phyloP scores from a whole-genome alignment of 2,113 vertebrate genomes.

The Mesocricetus auratus region DNA sequence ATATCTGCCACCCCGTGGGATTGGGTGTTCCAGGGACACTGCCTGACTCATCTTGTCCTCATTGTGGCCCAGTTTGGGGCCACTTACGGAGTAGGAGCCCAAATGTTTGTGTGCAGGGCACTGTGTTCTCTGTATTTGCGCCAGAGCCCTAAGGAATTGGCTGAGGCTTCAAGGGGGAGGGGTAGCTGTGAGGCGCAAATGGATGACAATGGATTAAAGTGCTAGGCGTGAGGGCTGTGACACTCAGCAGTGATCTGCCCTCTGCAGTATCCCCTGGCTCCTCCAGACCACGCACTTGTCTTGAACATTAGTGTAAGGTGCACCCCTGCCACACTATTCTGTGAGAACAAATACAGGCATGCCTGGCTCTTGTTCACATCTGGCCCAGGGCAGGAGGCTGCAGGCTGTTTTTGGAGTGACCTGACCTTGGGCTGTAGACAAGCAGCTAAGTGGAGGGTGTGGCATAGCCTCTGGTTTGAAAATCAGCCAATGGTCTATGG shows the following conservation, averaged over 20 bases:
- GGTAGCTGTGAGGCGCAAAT: not conserved
- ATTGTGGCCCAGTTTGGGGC: not conserved
- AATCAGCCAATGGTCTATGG: not conserved
- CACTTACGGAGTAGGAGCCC: not conserved
- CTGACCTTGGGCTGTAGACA: slow-evolving; percentile 41
- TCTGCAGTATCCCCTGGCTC: not conserved
- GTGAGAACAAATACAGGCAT: not conserved
- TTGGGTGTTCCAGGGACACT: not conserved
- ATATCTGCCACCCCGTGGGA: not conserved
- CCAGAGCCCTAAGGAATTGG: not conserved
- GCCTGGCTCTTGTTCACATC: not conserved
- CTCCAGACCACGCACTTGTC: not conserved
- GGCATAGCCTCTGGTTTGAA: not conserved
- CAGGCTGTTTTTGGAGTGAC: slow-evolving; percentile 31
- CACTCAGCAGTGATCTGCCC: not conserved
- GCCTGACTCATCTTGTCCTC: slow-evolving; percentile 7
- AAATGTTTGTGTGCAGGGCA: not conserved
- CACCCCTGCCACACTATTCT: not conserved
- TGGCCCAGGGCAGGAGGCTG: not conserved
- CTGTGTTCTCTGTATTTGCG: slow-evolving; percentile 11
- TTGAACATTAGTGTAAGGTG: not conserved
- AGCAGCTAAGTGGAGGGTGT: not conserved
- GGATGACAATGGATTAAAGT: not conserved
- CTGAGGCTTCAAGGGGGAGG: not conserved
- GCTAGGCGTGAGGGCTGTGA: not conserved